Percentiles rank a stretch among this genome's conserved stretches.
phyloP scores from a whole-genome alignment of 2,888 invertebrate genomes.

The Lasioglossum malachurum region DNA sequence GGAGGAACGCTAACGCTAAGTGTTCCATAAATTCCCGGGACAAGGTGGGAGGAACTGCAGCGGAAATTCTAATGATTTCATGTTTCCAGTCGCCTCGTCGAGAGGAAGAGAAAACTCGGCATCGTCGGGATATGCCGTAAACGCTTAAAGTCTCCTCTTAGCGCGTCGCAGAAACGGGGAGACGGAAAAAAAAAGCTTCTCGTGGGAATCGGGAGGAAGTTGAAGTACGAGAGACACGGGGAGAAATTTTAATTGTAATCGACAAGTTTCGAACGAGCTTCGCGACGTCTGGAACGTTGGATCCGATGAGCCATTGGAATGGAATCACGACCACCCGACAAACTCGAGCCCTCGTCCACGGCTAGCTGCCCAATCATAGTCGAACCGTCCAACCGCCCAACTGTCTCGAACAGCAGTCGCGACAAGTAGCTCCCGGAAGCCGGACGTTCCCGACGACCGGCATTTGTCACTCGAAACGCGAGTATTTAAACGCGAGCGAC shows the following conservation, averaged over 20 bases:
- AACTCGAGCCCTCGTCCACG: neutral
- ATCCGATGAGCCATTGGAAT: neutral
- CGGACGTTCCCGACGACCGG: neutral
- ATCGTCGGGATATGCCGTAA: neutral
- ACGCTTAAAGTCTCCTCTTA: neutral
- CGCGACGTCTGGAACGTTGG: neutral
- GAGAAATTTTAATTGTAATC: slow-evolving; percentile 4
- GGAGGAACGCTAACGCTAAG: neutral
- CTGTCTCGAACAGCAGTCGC: neutral
- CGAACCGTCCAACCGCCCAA: neutral
- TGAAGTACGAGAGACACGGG: neutral
- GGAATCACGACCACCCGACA: neutral
- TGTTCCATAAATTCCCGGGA: neutral
- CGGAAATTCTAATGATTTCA: slow-evolving; percentile 21
- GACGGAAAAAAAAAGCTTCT: neutral
- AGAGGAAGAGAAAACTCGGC: neutral
- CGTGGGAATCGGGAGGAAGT: neutral
- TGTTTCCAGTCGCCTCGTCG: neutral
- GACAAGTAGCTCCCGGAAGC: slow-evolving; percentile 12
- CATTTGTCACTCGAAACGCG: neutral
- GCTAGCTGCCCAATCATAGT: neutral
- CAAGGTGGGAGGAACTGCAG: neutral
- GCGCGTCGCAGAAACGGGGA: neutral
- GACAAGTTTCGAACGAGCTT: neutral
- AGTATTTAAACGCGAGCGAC: neutral